phyloP scores from a whole-genome alignment of 35 echinoderm and acorn worm species.

The Diadema setosum region DNA sequence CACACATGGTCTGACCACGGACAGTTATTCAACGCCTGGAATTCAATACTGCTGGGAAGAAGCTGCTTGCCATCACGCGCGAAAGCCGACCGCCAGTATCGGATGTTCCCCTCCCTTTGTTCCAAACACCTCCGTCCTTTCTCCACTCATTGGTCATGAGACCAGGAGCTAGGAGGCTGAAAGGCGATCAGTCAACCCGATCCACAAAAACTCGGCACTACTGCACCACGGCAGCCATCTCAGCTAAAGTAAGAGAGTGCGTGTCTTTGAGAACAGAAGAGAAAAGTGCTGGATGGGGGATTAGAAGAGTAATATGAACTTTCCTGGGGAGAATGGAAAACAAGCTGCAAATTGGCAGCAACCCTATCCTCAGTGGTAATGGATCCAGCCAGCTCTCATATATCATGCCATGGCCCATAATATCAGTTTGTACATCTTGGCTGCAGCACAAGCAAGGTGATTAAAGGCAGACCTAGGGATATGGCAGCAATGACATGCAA shows the following conservation, averaged over 20 bases:
- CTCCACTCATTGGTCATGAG: neutral
- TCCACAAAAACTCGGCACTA: neutral
- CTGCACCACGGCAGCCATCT: too few relatives aligned
- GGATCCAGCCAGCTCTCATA: neutral
- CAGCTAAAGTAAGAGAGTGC: too few relatives aligned
- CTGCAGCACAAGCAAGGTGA: neutral
- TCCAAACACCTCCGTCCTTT: neutral
- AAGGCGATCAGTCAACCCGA: neutral
- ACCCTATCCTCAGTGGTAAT: neutral
- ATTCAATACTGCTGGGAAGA: neutral
- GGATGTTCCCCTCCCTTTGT: neutral
- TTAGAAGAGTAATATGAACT: constrained; percentile 16
- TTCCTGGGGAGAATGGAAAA: constrained; percentile 7
- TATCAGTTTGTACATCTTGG: neutral
- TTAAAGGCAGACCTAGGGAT: neutral
- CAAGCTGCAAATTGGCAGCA: constrained; percentile 10
- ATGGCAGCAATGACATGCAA: neutral
- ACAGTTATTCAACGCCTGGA: neutral
- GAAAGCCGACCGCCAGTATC: neutral
- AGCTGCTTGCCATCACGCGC: neutral
- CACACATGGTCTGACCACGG: neutral
- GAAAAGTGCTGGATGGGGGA: neutral
- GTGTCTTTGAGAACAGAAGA: too few relatives aligned
- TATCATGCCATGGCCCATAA: neutral
- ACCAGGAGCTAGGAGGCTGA: neutral